Base-by-base conservation (phyloP, 2,797 vertebrate genomes). In the Erethizon dorsatum region DNA sequence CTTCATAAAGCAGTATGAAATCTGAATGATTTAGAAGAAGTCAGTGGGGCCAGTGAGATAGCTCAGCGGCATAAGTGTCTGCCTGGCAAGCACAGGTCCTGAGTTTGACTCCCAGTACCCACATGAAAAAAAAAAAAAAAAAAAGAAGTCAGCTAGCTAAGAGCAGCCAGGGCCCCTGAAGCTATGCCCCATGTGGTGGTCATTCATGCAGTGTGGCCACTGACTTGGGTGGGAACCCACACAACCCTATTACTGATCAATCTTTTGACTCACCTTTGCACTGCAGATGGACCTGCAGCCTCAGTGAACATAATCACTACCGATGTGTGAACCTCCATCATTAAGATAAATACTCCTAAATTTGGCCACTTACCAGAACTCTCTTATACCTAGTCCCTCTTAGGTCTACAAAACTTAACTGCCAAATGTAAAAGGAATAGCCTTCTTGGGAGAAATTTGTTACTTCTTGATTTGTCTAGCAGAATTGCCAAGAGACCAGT, bases 381-480 rank as follows among this genome's bases (percentile, higher is more conserved):
- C 90, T 97, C 88, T 85, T 86, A 90, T 2, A 94, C 82, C 92
- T 75, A 85, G 56, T 69, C 82, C 80, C 97, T 95, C 96, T 95
- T 95, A 97, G 95, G 96, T 95, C 97, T 96, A 97, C 92, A 96
- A 95, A 97, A 95, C 83, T 94, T 97, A 96, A 96, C 97, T 98
- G 97, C 86, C 96, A 97, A 91, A 92, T 90, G 86, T 97, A 97
- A 97, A 97, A 98, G 87, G 73, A 97, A 98, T 84, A 85, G 90
- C 65, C 80, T 98, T 97, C 97, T 95, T 96, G 98, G 97, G 97
- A 97, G 92, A 92, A 87, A 98, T 97, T 24, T 87, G 96, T 98
- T 97, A 97, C 96, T 95, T 96, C 96, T 97, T 96, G 96, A 97
- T 98, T 98, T 98, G 95, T 98, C 97, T 98, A 96, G 94, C 37